Evolutionary conservation across 1,140 invertebrate genomes (phyloP), one percentile per base, ranked within the genome.

Genomic region (Protaetia brevitarsis): DNA sequence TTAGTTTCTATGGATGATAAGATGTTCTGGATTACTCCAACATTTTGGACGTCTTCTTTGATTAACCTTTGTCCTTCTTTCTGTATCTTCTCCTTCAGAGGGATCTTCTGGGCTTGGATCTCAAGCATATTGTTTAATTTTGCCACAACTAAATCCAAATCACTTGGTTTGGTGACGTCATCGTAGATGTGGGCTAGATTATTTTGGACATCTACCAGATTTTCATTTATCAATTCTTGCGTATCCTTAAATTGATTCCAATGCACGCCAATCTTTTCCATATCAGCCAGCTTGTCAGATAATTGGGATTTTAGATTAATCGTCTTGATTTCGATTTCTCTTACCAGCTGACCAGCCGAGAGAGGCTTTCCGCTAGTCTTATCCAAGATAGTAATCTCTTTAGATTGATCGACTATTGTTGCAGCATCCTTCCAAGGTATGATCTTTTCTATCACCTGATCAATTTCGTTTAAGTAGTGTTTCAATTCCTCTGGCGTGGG

Each of bases 11-110:
- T 84, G 0, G 87, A 84, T 1, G 89, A 84, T 0, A 95, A 74
- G 31, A 87, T 86, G 65, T 89, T 89, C 78, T 95, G 92, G 64
- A 94, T 88, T 2, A 86, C 85, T 2, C 88, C 86, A 76, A 89
- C 88, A 69, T 89, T 90, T 26, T 86, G 85, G 68, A 91, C 87
- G 78, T 94, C 92, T 78, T 91, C 88, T 71, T 89, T 87, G 83
- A 94, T 89, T 31, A 95, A 77, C 59, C 87, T 81, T 16, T 88
- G 81, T 0, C 90, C 92, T 80, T 93, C 87, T 71, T 87, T 84
- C 30, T 87, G 83, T 1, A 91, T 79, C 57, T 82, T 79, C 51
- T 87, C 81, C 73, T 88, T 88, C 0, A 83, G 69, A 13, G 77
- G 74, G 5, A 79, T 75, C 31, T 84, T 82, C 30, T 86, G 81